Base-by-base conservation (phyloP, 2,113 vertebrate species). In the Camelus bactrianus region DNA sequence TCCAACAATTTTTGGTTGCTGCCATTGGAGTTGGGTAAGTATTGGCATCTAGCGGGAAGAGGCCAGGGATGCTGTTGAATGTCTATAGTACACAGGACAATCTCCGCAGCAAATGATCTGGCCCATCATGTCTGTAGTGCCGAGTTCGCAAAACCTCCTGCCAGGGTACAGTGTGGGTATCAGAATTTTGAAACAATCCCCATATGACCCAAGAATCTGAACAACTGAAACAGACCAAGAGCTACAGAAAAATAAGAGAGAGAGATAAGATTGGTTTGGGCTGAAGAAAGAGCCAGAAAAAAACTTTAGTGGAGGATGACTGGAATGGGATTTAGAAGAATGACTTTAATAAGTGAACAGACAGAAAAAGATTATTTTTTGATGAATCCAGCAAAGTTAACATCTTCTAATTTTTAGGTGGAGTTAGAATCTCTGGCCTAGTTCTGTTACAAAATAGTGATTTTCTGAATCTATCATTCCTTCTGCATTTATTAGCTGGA, bases 371-470 rank as follows among this genome's bases (percentile, higher is more conserved):
- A 73, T 13, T 32, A 28, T 75, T 64, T 67, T 67, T 60, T 48
- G 30, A 86, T 87, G 75, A 97, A 32, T 87, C 62, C 46, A 64
- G 75, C 81, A 14, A 73, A 92, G 52, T 67, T 85, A 62, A 77
- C 42, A 30, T 62, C 42, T 32, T 89, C 28, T 94, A 38, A 22
- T 91, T 83, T 91, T 94, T 42, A 56, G 35, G 16, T 69, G 46
- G 69, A 62, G 56, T 70, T 58, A 93, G 32, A 94, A 87, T 54
- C 22, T 64, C 3, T 46, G 77, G 16, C 26, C n/a, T 81, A 54
- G 42, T 54, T 64, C 28, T 24, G 46, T 82, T 73, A 67, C 65
- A 91, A 75, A 96, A 2, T 96, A n/a, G 10, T 91, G 60, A 82
- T 82, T 91, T 91, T 91, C 67, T 54, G 6, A 58, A 87, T 75